Percentiles rank a stretch among this genome's conserved stretches.
phyloP scores from a whole-genome alignment of 1,140 invertebrate genomes.

The Drosophila subpulchrella region DNA sequence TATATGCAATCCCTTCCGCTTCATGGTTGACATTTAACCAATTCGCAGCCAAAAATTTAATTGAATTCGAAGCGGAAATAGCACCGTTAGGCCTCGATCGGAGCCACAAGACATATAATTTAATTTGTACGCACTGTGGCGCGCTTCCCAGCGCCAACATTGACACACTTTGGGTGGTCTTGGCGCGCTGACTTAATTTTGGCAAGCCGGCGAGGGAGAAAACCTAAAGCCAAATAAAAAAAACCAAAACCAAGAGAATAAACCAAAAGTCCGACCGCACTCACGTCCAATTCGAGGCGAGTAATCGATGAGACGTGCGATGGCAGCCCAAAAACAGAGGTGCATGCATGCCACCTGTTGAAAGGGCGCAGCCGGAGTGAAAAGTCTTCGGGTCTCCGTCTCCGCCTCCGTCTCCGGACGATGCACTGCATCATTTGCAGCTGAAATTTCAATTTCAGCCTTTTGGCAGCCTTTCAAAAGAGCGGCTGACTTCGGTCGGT shows the following conservation, averaged over 20 bases:
- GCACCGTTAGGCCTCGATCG: slow-evolving; percentile 48
- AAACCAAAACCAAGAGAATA: slow-evolving; percentile 1
- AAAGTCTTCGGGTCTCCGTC: slow-evolving; percentile 16
- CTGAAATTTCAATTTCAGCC: slow-evolving; percentile 74
- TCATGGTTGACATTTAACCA: slow-evolving; percentile 21
- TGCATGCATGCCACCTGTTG: slow-evolving; percentile 61
- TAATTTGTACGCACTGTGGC: slow-evolving; percentile 41
- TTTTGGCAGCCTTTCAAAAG: slow-evolving; percentile 77
- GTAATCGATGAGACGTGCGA: slow-evolving; percentile 76
- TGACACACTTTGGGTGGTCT: slow-evolving; percentile 82
- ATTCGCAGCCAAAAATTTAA: slow-evolving; percentile 27
- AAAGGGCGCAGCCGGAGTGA: slow-evolving; percentile 56
- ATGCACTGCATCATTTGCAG: slow-evolving; percentile 74
- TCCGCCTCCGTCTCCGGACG: slow-evolving; percentile 28
- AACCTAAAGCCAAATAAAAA: slow-evolving; percentile 19
- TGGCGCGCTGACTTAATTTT: slow-evolving; percentile 63
- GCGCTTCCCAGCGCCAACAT: slow-evolving; percentile 60
- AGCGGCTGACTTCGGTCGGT: slow-evolving; percentile 28
- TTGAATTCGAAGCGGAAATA: slow-evolving; percentile 49
- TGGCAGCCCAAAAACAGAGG: slow-evolving; percentile 21
- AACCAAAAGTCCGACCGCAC: slow-evolving; percentile 15
- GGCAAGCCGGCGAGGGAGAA: slow-evolving; percentile 48
- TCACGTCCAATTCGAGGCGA: slow-evolving; percentile 54
- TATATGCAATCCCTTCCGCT: slow-evolving; percentile 9
- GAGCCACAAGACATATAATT: slow-evolving; percentile 45